phyloP scores from a whole-genome alignment of 2,797 vertebrate genomes.

The Sebastes variabilis region DNA sequence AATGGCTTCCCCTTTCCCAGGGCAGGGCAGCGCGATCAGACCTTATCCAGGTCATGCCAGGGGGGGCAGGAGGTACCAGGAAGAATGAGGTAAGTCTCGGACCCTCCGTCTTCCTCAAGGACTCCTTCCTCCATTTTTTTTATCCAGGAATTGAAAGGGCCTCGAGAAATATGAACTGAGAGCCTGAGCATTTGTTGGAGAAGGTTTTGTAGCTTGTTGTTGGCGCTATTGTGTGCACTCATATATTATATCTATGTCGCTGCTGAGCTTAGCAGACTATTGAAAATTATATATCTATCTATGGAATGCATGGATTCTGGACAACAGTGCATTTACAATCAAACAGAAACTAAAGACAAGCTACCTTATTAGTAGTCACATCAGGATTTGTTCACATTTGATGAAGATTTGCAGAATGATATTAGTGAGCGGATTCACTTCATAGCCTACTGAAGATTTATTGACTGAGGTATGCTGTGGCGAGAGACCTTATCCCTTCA shows the following conservation, averaged over 20 bases:
- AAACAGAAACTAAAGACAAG: background rate
- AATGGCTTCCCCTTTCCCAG: constrained; percentile 85
- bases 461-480: constrained; percentile 18
- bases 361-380: background rate
- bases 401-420: constrained; percentile 8
- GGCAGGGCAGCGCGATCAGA: constrained; percentile 68
- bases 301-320: background rate
- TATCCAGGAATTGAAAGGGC: constrained; percentile 43
- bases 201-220: constrained; percentile 14
- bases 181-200: constrained; percentile 1
- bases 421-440: constrained; percentile 6
- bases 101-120: constrained; percentile 19
- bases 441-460: constrained; percentile 8
- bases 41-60: constrained; percentile 71
- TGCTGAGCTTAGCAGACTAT: constrained; percentile 2
- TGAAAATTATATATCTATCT: background rate
- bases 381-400: background rate
- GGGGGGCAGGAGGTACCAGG: constrained; percentile 64
- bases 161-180: constrained; percentile 22
- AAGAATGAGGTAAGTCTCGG: constrained; percentile 54
- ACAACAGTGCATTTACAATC: background rate
- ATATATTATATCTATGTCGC: constrained; percentile 1
- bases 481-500: constrained; percentile 24
- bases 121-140: constrained; percentile 32
- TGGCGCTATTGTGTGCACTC: constrained; percentile 2